Conservation (phyloP, 2,113 vertebrate species). For the Mobula birostris region DNA sequence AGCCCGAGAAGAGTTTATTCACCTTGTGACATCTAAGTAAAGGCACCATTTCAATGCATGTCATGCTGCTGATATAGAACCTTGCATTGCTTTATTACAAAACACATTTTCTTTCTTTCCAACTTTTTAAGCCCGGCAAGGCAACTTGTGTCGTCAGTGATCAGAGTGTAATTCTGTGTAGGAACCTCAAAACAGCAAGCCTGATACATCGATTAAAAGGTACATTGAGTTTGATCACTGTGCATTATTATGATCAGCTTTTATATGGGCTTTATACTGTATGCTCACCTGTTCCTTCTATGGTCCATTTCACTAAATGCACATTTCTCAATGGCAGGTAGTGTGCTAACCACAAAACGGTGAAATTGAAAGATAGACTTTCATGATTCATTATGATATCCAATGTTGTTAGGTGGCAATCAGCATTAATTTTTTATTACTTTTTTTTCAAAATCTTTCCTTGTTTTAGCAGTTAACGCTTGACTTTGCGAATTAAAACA, state of each 20-base stretch:
- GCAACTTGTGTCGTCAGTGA: background rate
- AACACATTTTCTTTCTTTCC: background rate
- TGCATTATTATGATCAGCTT: background rate
- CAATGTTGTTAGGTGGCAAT: background rate
- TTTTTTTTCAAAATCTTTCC: constrained; percentile 1
- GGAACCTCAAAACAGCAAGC: background rate
- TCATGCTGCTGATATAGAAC: background rate
- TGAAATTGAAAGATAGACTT: background rate
- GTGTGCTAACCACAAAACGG: background rate
- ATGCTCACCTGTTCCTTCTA: background rate
- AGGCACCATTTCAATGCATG: background rate
- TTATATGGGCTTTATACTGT: background rate
- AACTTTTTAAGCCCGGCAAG: background rate
- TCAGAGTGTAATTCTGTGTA: background rate
- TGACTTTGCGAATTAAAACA: background rate
- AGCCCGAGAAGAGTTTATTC: no score
- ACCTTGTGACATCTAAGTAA: background rate
- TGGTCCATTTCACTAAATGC: background rate
- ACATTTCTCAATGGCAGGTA: background rate
- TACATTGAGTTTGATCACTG: background rate
- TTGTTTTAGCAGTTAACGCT: background rate
- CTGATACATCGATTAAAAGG: background rate
- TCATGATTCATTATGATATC: background rate
- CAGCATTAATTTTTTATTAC: background rate
- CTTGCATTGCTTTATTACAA: background rate